Percentiles rank a stretch among this genome's conserved stretches.
phyloP scores from a whole-genome alignment of 2,888 invertebrate species.

The Netelia virgata region DNA sequence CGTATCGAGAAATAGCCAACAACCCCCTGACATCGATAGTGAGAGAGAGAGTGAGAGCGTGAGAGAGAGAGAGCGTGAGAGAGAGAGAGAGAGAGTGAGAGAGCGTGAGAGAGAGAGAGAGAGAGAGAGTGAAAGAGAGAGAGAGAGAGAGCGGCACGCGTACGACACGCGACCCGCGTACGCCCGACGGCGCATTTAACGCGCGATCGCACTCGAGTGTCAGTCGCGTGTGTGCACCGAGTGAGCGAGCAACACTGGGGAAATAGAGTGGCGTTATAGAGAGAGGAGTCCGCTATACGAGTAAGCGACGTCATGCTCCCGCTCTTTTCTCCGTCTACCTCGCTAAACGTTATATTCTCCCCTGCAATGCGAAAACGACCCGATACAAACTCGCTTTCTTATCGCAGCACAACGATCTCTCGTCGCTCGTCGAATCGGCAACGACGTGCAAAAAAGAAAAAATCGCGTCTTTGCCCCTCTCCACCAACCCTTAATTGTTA shows the following conservation, averaged over 20 bases:
- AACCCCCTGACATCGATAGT: slow-evolving; percentile 59
- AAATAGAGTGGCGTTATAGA: slow-evolving; percentile 17
- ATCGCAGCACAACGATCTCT: slow-evolving; percentile 26
- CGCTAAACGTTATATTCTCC: slow-evolving; percentile 8
- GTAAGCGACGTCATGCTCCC: slow-evolving; percentile 23
- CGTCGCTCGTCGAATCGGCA: slow-evolving; percentile 25
- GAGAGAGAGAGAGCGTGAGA: slow-evolving; percentile 50
- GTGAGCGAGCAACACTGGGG: slow-evolving; percentile 51
- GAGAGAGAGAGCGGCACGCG: slow-evolving; percentile 71
- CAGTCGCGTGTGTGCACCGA: slow-evolving; percentile 79
- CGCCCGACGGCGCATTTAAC: slow-evolving; percentile 83
- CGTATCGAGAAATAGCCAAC: slow-evolving; percentile 50
- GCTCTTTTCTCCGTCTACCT: slow-evolving; percentile 23
- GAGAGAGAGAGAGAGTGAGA: slow-evolving; percentile 53
- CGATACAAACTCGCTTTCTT: slow-evolving; percentile 15
- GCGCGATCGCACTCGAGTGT: slow-evolving; percentile 82
- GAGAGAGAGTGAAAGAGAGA: slow-evolving; percentile 34
- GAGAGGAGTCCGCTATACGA: slow-evolving; percentile 15
- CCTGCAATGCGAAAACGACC: slow-evolving; percentile 9
- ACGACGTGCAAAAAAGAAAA: not conserved
- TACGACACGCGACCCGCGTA: slow-evolving; percentile 76
- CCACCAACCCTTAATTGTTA: slow-evolving; percentile 7
- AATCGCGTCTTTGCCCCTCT: not conserved
- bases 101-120: no score
- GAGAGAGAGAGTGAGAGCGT: slow-evolving; percentile 31